A percentile compares a stretch with the other conserved stretches of the same genome.
Evolutionary conservation across 2,797 vertebrate genomes (phyloP).

Genomic region (Rhabdomys pumilio): DNA sequence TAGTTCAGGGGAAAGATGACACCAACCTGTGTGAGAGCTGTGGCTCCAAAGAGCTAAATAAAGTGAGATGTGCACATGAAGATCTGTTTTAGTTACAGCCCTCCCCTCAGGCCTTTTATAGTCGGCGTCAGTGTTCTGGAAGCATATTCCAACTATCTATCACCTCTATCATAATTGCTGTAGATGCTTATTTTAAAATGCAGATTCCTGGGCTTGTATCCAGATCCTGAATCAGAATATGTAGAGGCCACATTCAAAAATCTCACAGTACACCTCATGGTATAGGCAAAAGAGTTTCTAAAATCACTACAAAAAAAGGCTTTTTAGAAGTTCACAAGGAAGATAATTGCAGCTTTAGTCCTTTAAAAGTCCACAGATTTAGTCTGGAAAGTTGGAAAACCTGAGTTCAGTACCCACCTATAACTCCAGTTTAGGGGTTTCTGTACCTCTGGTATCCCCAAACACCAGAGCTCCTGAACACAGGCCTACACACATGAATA

Average conservation of each 20-base stretch:
- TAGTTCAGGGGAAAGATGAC: slow-evolving; percentile 37
- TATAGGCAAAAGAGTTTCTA: slow-evolving; percentile 9
- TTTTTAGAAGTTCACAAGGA: slow-evolving; percentile 66
- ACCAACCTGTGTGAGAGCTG: slow-evolving; percentile 3
- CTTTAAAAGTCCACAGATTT: slow-evolving; percentile 43
- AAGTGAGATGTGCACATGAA: slow-evolving; percentile 41
- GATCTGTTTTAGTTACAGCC: slow-evolving; percentile 68
- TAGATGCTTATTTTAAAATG: slow-evolving; percentile 68
- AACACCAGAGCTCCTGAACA: background rate
- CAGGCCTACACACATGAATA: too few relatives aligned
- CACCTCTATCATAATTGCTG: slow-evolving; percentile 69
- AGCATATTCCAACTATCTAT: slow-evolving; percentile 25
- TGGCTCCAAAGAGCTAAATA: slow-evolving; percentile 32
- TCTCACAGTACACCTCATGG: slow-evolving; percentile 10
- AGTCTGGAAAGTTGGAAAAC: background rate
- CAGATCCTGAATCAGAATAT: slow-evolving; percentile 62
- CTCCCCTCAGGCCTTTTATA: slow-evolving; percentile 66
- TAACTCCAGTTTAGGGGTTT: background rate
- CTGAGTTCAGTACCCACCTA: background rate
- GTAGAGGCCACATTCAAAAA: slow-evolving; percentile 7
- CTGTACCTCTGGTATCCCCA: background rate
- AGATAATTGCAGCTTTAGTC: slow-evolving; percentile 36
- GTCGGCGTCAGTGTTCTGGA: slow-evolving; percentile 64
- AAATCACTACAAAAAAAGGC: slow-evolving; percentile 65
- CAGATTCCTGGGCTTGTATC: slow-evolving; percentile 72